phyloP scores from a whole-genome alignment of 2,797 vertebrate species.

The Macrochelys suwanniensis region DNA sequence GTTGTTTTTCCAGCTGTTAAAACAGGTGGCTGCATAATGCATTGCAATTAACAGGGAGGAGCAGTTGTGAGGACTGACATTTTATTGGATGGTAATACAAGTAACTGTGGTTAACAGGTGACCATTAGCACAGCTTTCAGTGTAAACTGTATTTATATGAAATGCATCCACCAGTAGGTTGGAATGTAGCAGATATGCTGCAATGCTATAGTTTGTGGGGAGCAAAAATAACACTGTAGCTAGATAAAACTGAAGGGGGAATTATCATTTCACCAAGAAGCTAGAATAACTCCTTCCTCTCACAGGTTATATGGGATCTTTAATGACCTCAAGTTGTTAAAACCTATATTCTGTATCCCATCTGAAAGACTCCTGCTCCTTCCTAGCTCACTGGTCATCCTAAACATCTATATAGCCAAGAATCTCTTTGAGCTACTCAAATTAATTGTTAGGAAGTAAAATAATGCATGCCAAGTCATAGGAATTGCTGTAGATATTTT shows the following conservation, averaged over 20 bases:
- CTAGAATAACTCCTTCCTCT: neutral
- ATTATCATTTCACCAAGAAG: accelerated
- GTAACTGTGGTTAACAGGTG: neutral
- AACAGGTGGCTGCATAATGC: neutral
- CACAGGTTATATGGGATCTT: accelerated
- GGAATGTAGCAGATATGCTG: neutral
- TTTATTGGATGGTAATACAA: constrained; percentile 31
- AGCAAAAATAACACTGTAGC: neutral
- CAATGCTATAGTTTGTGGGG: neutral
- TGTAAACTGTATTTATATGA: neutral
- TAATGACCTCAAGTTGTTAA: neutral
- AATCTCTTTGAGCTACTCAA: neutral
- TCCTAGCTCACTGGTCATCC: neutral
- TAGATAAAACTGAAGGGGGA: accelerated
- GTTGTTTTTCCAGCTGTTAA: neutral
- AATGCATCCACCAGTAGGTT: neutral
- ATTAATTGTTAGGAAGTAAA: neutral
- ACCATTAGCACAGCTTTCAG: neutral
- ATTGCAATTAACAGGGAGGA: neutral
- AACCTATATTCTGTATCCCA: neutral
- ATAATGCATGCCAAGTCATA: neutral
- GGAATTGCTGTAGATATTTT: neutral
- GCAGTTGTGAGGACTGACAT: neutral
- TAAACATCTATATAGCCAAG: neutral
- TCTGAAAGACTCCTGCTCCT: neutral